These are phyloP conservation scores for Drosophila watanabei DNA, from an alignment of 1,140 invertebrate species.

Conservation along the genomic window DNA sequence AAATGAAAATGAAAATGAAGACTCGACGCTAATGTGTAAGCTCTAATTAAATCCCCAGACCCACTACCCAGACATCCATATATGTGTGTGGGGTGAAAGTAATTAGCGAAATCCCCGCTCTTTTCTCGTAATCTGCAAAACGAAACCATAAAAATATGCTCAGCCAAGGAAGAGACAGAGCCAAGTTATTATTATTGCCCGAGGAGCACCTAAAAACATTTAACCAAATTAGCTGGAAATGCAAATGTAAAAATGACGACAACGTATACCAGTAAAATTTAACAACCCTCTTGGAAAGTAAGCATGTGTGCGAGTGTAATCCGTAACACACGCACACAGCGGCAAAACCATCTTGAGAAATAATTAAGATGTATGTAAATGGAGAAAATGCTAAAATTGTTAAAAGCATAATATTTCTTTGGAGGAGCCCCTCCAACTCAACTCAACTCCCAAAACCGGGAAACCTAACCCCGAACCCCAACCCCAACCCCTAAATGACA, in stretches of 20 bases:
- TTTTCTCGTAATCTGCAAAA: constrained; percentile 67
- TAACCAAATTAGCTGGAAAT: constrained; percentile 83
- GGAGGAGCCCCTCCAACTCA: constrained; percentile 32
- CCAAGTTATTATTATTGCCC: constrained; percentile 80
- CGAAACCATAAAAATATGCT: constrained; percentile 81
- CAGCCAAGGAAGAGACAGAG: constrained; percentile 50
- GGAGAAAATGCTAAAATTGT: constrained; percentile 84
- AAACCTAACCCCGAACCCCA: neutral
- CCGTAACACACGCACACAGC: constrained; percentile 50
- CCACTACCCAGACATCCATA: constrained; percentile 1
- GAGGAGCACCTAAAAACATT: constrained; percentile 78
- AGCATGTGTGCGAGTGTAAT: constrained; percentile 53
- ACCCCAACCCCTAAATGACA: constrained; percentile 65
- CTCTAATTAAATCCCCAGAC: constrained; percentile 68
- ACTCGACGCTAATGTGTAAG: constrained; percentile 63
- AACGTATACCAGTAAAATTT: constrained; percentile 72
- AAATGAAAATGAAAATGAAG: constrained; percentile 74
- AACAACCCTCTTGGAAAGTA: constrained; percentile 56
- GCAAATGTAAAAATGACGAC: constrained; percentile 84
- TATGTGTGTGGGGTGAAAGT: constrained; percentile 56
- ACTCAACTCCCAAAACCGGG: constrained; percentile 33
- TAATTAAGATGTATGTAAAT: constrained; percentile 85
- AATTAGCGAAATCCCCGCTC: constrained; percentile 77
- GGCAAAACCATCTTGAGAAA: constrained; percentile 83
- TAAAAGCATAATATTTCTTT: constrained; percentile 85